Evolutionary conservation across 2,888 invertebrate species (phyloP).

Genomic region (Dynastes grantii): DNA sequence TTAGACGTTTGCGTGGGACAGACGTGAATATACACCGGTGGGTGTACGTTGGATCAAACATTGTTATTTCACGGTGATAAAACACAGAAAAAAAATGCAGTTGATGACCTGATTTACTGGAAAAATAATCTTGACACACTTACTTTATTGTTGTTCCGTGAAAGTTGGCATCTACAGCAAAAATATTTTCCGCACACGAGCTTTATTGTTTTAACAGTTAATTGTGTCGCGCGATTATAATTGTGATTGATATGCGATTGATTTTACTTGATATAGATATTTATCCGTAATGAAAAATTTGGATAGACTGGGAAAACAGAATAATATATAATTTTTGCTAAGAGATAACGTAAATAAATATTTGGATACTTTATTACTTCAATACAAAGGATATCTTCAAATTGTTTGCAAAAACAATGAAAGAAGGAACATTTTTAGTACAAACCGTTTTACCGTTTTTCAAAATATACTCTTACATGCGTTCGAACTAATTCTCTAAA

Average conservation of each 20-base stretch:
- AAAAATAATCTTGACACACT: conserved; percentile 42
- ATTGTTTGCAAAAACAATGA: too few relatives aligned
- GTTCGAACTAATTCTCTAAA: too few relatives aligned
- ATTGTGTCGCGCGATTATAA: neutral
- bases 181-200: conserved; percentile 6
- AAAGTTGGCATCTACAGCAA: conserved; percentile 10
- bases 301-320: neutral
- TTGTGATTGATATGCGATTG: neutral
- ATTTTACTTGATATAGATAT: neutral
- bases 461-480: too few relatives aligned
- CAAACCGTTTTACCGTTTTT: too few relatives aligned
- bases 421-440: too few relatives aligned
- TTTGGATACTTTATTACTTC: too few relatives aligned
- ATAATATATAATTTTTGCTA: too few relatives aligned
- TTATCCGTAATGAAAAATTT: neutral
- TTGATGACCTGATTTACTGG: conserved; percentile 25
- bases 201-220: conserved; percentile 1
- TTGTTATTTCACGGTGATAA: conserved; percentile 20
- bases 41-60: conserved; percentile 17
- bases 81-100: conserved; percentile 19
- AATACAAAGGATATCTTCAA: too few relatives aligned
- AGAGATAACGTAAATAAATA: too few relatives aligned
- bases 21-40: conserved; percentile 5
- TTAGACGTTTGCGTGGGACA: conserved; percentile 21
- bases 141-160: conserved; percentile 22